phyloP scores from a whole-genome alignment of 2,113 vertebrate genomes.

The Piaya cayana region DNA sequence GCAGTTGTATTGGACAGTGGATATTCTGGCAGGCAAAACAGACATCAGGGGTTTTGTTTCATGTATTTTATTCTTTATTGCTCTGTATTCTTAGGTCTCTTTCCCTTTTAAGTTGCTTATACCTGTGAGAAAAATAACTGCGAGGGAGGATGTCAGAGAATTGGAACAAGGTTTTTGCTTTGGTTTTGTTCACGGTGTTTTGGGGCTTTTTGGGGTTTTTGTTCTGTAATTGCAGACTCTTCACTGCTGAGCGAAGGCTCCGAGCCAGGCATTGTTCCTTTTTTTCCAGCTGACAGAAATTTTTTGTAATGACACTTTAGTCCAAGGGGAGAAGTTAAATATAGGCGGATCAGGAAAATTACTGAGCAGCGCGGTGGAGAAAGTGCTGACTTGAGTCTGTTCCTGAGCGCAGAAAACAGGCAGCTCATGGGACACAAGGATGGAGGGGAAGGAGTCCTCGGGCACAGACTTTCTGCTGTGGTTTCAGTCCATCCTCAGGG shows the following conservation, averaged over 20 bases:
- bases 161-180: not conserved
- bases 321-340: slow-evolving; percentile 52
- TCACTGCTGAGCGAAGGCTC: slow-evolving; percentile 1
- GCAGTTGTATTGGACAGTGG: not conserved
- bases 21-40: not conserved
- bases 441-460: not conserved
- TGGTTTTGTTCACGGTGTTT: slow-evolving; percentile 13
- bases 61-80: not conserved
- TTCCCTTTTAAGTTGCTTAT: not conserved
- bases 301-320: not conserved
- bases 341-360: slow-evolving; percentile 16
- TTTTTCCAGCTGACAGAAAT: slow-evolving; percentile 25
- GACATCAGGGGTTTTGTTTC: not conserved
- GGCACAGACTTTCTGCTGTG: not conserved
- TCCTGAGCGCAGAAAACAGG: not conserved
- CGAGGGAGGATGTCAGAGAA: not conserved
- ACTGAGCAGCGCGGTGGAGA: not conserved
- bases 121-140: not conserved
- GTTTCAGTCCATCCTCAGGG: not conserved
- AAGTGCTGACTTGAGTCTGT: slow-evolving; percentile 10
- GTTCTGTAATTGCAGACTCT: slow-evolving; percentile 36
- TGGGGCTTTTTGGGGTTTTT: not conserved
- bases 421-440: rapidly evolving
- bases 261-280: slow-evolving; percentile 3
- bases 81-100: not conserved